Evolutionary conservation across 2,113 vertebrate species (phyloP), one percentile per base, ranked within the genome.

Genomic region (Macquaria australasica): DNA sequence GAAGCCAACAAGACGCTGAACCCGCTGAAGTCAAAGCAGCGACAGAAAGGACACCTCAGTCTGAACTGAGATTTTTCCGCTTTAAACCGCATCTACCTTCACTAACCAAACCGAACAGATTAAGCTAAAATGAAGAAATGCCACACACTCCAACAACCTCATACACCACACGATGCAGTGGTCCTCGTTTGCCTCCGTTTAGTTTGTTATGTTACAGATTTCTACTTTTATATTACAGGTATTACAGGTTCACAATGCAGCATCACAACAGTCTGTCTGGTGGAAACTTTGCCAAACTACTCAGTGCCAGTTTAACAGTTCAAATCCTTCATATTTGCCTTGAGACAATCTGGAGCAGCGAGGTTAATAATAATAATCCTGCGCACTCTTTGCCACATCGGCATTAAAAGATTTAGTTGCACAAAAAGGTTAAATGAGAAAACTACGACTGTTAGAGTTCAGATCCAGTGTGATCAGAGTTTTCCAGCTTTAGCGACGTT

Each of bases 31-130:
- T 75, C 60, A 25, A 74, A 50, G 70, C 68, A 31, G 68, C 25
- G 50, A 41, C 84, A 41, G 77, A 79, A 87, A 85, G 48, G 74
- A 91, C 81, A 39, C 81, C 83, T 94, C 71, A 56, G 92, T 90
- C 91, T 70, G 31, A 75, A 89, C 81, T 93, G 92, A 91, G 93
- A 93, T 87, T 90, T 85, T 73, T 92, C 87, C 88, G 92, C 93
- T 95, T 96, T 95, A 95, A 96, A 96, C 95, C 95, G 84, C 95
- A 95, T 95, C 95, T 96, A 96, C 95, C 95, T 96, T 95, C 94
- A 96, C 90, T 60, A 88, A 91, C 84, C 91, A 86, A 89, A 93
- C 88, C 66, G 86, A 88, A 95, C 93, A 87, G 92, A 91, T 93
- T 79, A 92, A 94, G 89, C 91, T 93, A 87, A 83, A 56, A 93